phyloP scores from a whole-genome alignment of 1,140 invertebrate species.

The Philaenus spumarius region DNA sequence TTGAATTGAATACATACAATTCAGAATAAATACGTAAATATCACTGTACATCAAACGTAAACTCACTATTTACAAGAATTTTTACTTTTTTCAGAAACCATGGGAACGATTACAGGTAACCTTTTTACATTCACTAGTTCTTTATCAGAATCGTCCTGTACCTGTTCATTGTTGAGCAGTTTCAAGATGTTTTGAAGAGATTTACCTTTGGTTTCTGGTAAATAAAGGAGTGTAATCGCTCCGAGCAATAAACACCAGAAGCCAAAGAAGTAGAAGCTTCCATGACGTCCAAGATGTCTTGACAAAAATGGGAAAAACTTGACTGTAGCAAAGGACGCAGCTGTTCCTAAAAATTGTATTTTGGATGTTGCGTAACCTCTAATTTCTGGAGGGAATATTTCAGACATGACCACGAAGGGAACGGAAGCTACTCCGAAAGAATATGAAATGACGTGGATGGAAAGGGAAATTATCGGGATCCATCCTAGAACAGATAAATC shows the following conservation, averaged over 20 bases:
- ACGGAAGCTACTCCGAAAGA: slow-evolving; percentile 15
- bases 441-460: slow-evolving; percentile 4
- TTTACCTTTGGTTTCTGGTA: slow-evolving; percentile 22
- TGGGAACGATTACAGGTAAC: too few relatives aligned
- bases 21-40: too few relatives aligned
- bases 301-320: slow-evolving; percentile 18
- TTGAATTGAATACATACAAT: too few relatives aligned
- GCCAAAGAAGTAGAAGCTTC: slow-evolving; percentile 20
- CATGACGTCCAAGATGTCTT: slow-evolving; percentile 7
- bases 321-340: slow-evolving; percentile 11
- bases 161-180: neutral
- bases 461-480: slow-evolving; percentile 15
- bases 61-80: too few relatives aligned
- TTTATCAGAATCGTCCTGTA: neutral
- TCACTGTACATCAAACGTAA: too few relatives aligned
- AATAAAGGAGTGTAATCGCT: slow-evolving; percentile 2
- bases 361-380: slow-evolving; percentile 9
- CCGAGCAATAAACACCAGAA: slow-evolving; percentile 12
- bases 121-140: neutral
- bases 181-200: slow-evolving; percentile 16
- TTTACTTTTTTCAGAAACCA: too few relatives aligned
- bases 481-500: slow-evolving; percentile 32
- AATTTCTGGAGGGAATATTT: slow-evolving; percentile 20
- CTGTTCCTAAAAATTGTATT: neutral
- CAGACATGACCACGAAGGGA: slow-evolving; percentile 13